Conservation (phyloP, 2,113 vertebrate genomes). For the Tichodroma muraria region DNA sequence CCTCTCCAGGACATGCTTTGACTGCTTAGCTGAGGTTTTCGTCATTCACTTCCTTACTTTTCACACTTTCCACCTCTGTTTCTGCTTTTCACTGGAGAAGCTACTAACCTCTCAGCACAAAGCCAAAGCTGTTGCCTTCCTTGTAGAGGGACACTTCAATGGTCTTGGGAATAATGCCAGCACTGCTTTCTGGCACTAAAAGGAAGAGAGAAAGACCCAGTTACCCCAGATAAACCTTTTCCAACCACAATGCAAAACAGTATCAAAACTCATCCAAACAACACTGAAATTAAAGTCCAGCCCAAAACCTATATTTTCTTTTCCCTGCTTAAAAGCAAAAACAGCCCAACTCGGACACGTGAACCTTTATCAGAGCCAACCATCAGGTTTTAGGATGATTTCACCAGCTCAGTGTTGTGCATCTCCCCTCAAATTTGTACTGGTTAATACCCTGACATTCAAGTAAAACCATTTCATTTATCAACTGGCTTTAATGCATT, state of each 20-base stretch:
- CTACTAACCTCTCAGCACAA: conserved; percentile 90
- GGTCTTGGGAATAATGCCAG: conserved; percentile 86
- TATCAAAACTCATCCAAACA: background rate
- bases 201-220: background rate
- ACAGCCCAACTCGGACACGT: accelerated
- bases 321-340: background rate
- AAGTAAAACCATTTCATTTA: conserved; percentile 13
- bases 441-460: conserved; percentile 33
- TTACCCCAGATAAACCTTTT: background rate
- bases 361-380: background rate
- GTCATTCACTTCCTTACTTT: background rate
- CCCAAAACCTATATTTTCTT: background rate
- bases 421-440: background rate
- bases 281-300: background rate
- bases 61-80: background rate
- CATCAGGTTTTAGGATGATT: background rate
- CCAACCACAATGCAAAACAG: background rate
- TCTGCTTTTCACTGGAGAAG: background rate
- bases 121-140: conserved; percentile 96
- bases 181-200: conserved; percentile 83
- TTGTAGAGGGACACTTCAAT: conserved; percentile 91
- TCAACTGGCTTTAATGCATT: conserved; percentile 17
- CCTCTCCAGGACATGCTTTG: background rate
- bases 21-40: background rate
- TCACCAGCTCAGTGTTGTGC: background rate